Conservation (phyloP, 2,113 vertebrate genomes). For the Arenaria interpres region DNA sequence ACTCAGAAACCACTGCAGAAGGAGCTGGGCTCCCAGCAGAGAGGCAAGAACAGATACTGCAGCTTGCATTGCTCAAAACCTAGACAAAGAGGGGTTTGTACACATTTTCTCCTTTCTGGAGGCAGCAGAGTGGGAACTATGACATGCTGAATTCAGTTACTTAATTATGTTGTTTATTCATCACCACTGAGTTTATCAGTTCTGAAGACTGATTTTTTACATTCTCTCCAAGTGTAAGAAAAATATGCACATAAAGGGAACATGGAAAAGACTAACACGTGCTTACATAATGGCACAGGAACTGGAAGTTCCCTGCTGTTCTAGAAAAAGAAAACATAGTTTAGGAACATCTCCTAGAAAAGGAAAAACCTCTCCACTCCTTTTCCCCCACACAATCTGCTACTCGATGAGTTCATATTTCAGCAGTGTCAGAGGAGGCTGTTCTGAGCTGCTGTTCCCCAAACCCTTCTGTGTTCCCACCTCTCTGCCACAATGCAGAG, state of each 20-base stretch:
- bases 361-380: constrained; percentile 25
- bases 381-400: constrained; percentile 42
- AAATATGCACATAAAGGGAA: background rate
- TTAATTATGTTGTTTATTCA: constrained; percentile 5
- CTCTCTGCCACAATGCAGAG: background rate
- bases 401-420: background rate
- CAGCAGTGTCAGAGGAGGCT: background rate
- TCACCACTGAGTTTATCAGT: background rate
- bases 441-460: background rate
- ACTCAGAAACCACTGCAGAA: background rate
- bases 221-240: background rate
- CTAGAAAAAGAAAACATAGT: constrained; percentile 2
- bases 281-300: background rate
- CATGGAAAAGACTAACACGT: constrained; percentile 15
- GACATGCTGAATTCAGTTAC: constrained; percentile 9
- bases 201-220: background rate
- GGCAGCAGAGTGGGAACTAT: background rate
- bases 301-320: constrained; percentile 49
- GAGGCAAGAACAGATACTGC: background rate
- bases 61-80: background rate
- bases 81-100: background rate
- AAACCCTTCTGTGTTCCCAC: background rate
- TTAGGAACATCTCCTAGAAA: constrained; percentile 26
- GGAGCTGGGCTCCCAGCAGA: background rate
- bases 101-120: background rate